phyloP scores from a whole-genome alignment of 1,140 invertebrate species.

The Ptiloglossa arizonensis region DNA sequence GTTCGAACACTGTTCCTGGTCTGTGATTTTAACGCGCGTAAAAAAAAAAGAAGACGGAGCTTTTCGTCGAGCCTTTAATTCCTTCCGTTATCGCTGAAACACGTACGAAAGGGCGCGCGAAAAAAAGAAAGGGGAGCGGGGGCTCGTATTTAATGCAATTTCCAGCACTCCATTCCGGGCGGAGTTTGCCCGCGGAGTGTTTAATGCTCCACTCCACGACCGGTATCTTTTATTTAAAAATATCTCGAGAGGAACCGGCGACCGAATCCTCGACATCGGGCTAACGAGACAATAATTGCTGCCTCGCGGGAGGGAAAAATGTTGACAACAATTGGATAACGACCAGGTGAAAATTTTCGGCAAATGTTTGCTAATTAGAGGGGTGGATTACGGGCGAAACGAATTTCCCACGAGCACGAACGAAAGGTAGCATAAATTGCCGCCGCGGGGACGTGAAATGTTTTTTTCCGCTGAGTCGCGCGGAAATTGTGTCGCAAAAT shows the following conservation, averaged over 20 bases:
- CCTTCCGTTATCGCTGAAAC: slow-evolving; percentile 34
- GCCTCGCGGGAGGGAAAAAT: neutral
- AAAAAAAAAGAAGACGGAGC: neutral
- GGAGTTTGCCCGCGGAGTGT: slow-evolving; percentile 3
- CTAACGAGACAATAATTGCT: slow-evolving; percentile 33
- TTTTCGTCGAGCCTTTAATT: slow-evolving; percentile 18
- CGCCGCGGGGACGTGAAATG: too few relatives aligned
- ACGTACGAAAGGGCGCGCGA: slow-evolving; percentile 15
- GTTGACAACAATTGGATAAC: slow-evolving; percentile 1
- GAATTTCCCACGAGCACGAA: neutral
- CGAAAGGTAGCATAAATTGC: too few relatives aligned
- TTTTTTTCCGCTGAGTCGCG: too few relatives aligned
- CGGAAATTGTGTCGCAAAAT: too few relatives aligned
- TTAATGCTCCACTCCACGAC: slow-evolving; percentile 1
- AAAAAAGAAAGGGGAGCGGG: neutral
- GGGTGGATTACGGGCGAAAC: neutral
- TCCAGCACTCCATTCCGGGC: slow-evolving; percentile 9
- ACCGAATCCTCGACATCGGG: neutral
- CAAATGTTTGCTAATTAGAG: slow-evolving; percentile 22
- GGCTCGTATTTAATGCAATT: slow-evolving; percentile 32
- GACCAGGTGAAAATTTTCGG: neutral
- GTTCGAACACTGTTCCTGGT: neutral
- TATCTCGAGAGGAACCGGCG: slow-evolving; percentile 9
- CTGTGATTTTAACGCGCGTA: slow-evolving; percentile 16
- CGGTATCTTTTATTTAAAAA: slow-evolving; percentile 15